Evolutionary conservation across 2,113 vertebrate species (phyloP), one percentile per base, ranked within the genome.

Genomic region (Gorsachius goisagi): DNA sequence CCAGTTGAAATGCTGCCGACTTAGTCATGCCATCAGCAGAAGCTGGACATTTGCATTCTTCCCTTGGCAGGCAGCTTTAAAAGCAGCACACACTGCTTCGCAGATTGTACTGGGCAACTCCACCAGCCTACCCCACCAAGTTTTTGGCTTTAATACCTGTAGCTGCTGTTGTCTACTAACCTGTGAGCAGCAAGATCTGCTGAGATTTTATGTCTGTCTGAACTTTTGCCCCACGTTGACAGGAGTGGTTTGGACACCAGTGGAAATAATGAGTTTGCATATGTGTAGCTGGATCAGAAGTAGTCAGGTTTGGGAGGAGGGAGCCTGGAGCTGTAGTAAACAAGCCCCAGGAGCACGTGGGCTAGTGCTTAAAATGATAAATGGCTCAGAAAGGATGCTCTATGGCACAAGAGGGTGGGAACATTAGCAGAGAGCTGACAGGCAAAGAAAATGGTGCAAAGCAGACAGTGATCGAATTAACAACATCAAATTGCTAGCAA

Each of bases 1-100:
- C 78, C 71, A 87, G 63, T 37, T 94, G 91, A 94, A 86, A 47
- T 35, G 82, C 88, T 95, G 89, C 93, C 41, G 18, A 53, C 22
- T 92, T 64, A 45, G 79, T 77, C 76, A 41, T 53, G 39, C 88
- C 21, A 5, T 52, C 69, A 94, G 89, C 92, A 94, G 85, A 72
- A 91, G 53, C 53, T 84, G 88, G 80, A 68, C 58, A 3, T 77
- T 62, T 53, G 35, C 87, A 52, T 83, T 58, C 50, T 81, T 85
- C 72, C 28, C 86, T 83, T 85, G 81, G 88, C 89, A 88, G 52
- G 78, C 0, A 0, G 47, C 44, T 63, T 69, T 64, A 47, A 64
- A 77, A 90, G 32, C 59, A 47, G 71, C 0, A 0, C 39, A 20
- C 0, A 0, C 64, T 74, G 95, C 50, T 83, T 60, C 6, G 5